Conservation (phyloP, 2,797 vertebrate genomes). For the Eurystomus glaucurus region DNA sequence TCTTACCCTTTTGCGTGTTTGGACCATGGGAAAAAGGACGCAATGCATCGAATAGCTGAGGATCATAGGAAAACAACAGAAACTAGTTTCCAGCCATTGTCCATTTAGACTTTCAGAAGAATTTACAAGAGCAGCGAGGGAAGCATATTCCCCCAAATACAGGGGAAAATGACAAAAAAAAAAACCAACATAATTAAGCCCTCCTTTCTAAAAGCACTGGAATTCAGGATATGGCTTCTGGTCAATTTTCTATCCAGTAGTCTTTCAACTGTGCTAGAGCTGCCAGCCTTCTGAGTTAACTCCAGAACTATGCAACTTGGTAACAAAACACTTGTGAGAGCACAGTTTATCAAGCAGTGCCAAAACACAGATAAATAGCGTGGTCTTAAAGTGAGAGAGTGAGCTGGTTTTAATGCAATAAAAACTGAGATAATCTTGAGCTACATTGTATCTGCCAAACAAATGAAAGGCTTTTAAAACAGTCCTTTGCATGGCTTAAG, state of each 20-base stretch:
- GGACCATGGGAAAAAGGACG: not conserved
- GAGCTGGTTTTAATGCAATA: not conserved
- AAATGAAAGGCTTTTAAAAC: not conserved
- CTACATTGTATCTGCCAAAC: not conserved
- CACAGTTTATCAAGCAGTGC: not conserved
- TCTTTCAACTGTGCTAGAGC: not conserved
- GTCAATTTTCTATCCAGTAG: not conserved
- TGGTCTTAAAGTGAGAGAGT: not conserved
- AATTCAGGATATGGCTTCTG: conserved; percentile 1
- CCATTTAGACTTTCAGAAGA: not conserved
- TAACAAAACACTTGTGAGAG: conserved; percentile 66
- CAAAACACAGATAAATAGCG: not conserved
- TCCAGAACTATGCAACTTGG: conserved; percentile 28
- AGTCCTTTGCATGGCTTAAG: not conserved
- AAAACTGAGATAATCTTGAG: not conserved
- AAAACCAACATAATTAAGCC: not conserved
- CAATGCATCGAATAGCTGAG: not conserved
- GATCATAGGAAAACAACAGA: not conserved
- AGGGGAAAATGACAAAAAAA: not conserved
- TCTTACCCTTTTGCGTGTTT: rapidly evolving
- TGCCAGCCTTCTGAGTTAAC: conserved; percentile 53
- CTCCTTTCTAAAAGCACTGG: not conserved
- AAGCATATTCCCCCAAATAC: not conserved
- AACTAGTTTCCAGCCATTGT: not conserved
- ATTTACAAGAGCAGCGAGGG: not conserved